These are phyloP conservation scores for Pogonocichla stellata DNA, from an alignment of 2,113 vertebrate genomes.

Conservation along the genomic window DNA sequence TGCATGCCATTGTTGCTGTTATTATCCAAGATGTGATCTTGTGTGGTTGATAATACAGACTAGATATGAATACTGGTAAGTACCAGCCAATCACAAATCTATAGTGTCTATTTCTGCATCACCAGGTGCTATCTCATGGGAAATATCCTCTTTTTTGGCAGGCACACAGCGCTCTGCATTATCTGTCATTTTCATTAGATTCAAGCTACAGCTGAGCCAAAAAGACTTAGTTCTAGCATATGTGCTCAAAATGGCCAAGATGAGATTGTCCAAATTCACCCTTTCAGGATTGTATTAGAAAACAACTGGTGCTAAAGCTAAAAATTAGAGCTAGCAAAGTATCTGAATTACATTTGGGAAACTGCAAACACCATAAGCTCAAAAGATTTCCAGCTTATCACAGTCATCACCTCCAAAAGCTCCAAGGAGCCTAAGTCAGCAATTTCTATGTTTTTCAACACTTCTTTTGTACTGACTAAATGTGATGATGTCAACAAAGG, in stretches of 20 bases:
- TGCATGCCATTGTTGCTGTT: conserved; percentile 82
- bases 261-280: conserved; percentile 75
- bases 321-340: conserved; percentile 56
- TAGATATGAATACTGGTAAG: conserved; percentile 78
- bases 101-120: conserved; percentile 79
- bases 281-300: conserved; percentile 64
- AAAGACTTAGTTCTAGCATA: conserved; percentile 79
- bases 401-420: conserved; percentile 53
- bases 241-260: conserved; percentile 78
- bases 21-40: conserved; percentile 85
- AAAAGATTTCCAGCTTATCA: conserved; percentile 55
- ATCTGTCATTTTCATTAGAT: conserved; percentile 85
- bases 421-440: conserved; percentile 57
- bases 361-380: conserved; percentile 44
- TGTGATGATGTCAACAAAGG: conserved; percentile 56
- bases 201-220: conserved; percentile 81
- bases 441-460: conserved; percentile 11
- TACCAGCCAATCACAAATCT: conserved; percentile 82
- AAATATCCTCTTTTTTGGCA: conserved; percentile 84
- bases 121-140: conserved; percentile 83
- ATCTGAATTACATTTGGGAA: conserved; percentile 61
- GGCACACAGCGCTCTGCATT: conserved; percentile 74
- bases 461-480: conserved; percentile 10
- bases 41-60: conserved; percentile 84
- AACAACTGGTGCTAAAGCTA: conserved; percentile 60